phyloP scores from a whole-genome alignment of 2,888 invertebrate genomes.

The Cephus nigrinus region DNA sequence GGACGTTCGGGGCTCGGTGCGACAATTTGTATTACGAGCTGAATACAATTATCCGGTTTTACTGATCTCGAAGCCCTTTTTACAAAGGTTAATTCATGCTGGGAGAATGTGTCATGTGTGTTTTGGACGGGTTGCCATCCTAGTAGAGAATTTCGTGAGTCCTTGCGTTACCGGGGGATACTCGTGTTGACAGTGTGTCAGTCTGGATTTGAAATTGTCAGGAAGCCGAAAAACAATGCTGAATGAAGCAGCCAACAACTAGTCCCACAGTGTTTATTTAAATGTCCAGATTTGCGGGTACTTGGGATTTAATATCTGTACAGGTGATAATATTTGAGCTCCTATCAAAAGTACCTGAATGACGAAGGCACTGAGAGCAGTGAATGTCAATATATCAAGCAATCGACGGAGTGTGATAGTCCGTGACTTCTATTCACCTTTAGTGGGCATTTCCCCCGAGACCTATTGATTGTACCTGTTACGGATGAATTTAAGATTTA shows the following conservation, averaged over 20 bases:
- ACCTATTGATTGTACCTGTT: background rate
- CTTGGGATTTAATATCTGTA: background rate
- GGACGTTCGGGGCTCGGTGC: background rate
- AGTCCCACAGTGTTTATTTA: background rate
- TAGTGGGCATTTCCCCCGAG: background rate
- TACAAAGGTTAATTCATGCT: background rate
- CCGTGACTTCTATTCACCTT: background rate
- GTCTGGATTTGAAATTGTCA: background rate
- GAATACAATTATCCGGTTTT: background rate
- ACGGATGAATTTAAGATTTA: background rate
- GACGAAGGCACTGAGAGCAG: background rate
- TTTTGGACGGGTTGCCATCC: background rate
- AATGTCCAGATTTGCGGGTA: background rate
- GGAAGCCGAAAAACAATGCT: background rate
- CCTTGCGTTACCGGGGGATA: background rate
- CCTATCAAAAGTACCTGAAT: background rate
- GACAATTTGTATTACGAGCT: background rate
- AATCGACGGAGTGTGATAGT: background rate
- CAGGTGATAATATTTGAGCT: background rate
- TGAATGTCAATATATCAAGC: background rate
- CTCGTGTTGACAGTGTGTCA: background rate
- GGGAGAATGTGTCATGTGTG: background rate
- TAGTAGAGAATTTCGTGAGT: background rate
- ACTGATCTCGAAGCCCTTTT: background rate
- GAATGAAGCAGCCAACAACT: background rate